Evolutionary conservation across 64 coral and sea anemone genomes (phyloP).

Genomic region (Pocillopora damicornis): DNA sequence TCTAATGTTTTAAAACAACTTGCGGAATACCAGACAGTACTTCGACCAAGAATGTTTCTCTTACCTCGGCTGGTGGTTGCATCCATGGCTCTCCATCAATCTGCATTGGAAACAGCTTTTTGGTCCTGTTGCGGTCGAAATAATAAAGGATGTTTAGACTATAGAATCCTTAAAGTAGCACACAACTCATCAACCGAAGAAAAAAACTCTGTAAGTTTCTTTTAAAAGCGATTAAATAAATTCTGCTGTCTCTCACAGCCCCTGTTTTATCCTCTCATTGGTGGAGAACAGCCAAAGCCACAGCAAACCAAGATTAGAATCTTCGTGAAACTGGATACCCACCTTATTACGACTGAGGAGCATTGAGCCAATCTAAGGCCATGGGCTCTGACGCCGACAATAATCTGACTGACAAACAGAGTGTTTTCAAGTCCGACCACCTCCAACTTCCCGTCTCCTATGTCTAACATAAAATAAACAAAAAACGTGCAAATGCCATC

Average conservation of each 20-base stretch:
- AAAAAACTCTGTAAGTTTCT: too few species aligned
- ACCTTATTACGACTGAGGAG: conserved; percentile 86
- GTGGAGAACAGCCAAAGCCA: neutral
- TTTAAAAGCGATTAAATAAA: too few species aligned
- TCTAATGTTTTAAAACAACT: too few species aligned
- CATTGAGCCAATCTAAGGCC: conserved; percentile 90
- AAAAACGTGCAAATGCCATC: neutral
- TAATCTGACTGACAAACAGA: conserved; percentile 89
- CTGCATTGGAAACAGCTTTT: conserved; percentile 95
- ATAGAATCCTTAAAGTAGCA: neutral
- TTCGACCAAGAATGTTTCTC: neutral
- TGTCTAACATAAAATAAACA: conserved; percentile 54
- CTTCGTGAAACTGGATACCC: neutral
- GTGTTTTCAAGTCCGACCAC: conserved; percentile 91
- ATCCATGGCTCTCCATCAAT: conserved; percentile 99
- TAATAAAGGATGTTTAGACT: neutral
- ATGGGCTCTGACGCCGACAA: conserved; percentile 84
- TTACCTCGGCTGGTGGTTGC: conserved; percentile 89
- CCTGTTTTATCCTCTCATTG: neutral
- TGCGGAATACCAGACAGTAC: too few species aligned
- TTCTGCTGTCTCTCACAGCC: too few species aligned
- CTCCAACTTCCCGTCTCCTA: conserved; percentile 91
- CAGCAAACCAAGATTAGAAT: neutral
- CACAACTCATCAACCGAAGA: neutral
- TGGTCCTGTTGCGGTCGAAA: conserved; percentile 54